phyloP scores from a whole-genome alignment of 2,113 vertebrate genomes.

The Zosterops pallidus region DNA sequence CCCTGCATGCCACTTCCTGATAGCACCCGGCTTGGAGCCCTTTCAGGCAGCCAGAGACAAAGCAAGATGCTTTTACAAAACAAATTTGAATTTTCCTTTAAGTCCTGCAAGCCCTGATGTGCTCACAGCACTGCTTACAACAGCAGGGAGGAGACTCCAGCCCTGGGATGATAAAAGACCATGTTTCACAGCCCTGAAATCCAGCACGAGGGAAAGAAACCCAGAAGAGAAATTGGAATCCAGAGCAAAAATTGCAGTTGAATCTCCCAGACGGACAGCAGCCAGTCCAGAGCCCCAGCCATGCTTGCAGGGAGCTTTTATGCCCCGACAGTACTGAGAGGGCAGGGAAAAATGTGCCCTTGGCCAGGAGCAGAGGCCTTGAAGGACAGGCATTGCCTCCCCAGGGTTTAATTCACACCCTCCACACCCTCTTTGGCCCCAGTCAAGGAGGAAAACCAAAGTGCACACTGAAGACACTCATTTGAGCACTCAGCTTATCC shows the following conservation, averaged over 20 bases:
- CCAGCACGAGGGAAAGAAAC: not conserved
- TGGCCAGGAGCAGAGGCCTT: not conserved
- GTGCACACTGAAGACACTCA: not conserved
- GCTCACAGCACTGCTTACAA: fast-evolving
- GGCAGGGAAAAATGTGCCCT: not conserved
- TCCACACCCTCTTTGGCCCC: not conserved
- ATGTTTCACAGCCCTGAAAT: not conserved
- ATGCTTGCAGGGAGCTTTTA: not conserved
- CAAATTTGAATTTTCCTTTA: not conserved
- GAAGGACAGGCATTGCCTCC: not conserved
- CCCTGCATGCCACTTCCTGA: not conserved
- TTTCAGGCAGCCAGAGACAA: not conserved
- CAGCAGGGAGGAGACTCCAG: not conserved
- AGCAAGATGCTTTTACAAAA: not conserved
- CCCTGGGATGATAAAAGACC: not conserved
- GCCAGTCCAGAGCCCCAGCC: not conserved
- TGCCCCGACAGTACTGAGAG: not conserved
- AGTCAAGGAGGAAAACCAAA: not conserved
- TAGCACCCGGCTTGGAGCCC: not conserved
- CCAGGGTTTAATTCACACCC: not conserved
- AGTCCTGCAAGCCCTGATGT: not conserved
- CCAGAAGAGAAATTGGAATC: not conserved
- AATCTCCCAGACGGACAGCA: too few relatives aligned
- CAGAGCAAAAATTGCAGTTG: not conserved
- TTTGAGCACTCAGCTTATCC: not conserved